Evolutionary conservation across 2,113 vertebrate genomes (phyloP).

Genomic region (Stegastes partitus): DNA sequence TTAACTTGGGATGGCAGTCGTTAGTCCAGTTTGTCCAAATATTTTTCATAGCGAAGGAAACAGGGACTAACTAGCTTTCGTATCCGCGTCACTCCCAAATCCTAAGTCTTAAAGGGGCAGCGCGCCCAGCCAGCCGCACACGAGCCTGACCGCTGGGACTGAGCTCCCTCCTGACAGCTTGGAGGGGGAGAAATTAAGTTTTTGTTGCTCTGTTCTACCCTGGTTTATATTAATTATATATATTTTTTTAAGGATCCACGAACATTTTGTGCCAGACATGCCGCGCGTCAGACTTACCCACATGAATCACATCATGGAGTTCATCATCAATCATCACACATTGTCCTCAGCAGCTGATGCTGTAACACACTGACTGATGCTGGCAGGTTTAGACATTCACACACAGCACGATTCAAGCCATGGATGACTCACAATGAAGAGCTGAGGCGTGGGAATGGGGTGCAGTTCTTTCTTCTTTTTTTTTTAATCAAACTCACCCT

Average conservation of each 20-base stretch:
- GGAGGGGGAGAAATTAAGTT: neutral
- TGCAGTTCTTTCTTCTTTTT: neutral
- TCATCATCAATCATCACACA: no score
- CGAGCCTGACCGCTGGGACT: neutral
- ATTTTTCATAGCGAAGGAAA: slow-evolving; percentile 79
- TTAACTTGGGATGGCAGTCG: slow-evolving; percentile 21
- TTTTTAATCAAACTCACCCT: neutral
- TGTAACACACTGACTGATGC: no score
- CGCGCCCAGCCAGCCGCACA: slow-evolving; percentile 1
- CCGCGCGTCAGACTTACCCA: no score
- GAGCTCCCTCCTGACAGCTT: slow-evolving; percentile 7
- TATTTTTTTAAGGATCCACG: no score
- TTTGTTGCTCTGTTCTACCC: neutral
- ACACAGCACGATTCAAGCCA: no score
- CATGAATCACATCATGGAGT: no score
- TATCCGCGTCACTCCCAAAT: slow-evolving; percentile 88
- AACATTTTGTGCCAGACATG: no score
- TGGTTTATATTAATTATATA: no score
- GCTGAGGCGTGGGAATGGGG: neutral
- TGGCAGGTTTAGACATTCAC: no score
- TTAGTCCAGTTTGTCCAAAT: slow-evolving; percentile 63
- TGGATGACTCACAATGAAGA: no score
- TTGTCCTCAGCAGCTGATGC: no score
- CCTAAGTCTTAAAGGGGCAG: slow-evolving; percentile 87
- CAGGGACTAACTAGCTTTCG: slow-evolving; percentile 84